Evolutionary conservation across 1,140 invertebrate species (phyloP), one percentile per base, ranked within the genome.

Genomic region (Adelges cooleyi): DNA sequence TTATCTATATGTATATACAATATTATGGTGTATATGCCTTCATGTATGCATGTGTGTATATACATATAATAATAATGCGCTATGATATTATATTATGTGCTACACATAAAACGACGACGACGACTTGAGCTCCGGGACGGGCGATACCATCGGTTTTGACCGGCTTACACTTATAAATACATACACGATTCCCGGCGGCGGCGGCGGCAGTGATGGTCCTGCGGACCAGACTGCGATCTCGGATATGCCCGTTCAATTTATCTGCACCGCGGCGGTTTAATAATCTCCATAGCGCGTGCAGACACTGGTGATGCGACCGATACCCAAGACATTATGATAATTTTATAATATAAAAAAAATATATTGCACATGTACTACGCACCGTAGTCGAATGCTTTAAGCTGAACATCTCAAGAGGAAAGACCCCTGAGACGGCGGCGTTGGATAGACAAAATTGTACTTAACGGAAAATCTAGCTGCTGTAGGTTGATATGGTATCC

Each of bases 141-240:
- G 42, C 44, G 56, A 62, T 62, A 62, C 56, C 38, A 62, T 62
- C 56, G 56, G 27, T 42, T 23, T 18, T 20, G 18, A 48, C 46
- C 3, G 23, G 17, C 20, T 17, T 8, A 25, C 27, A 42, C 44
- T 46, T 42, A 62, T 42, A 42, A 62, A 46, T 62, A 25, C 27
- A 42, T 59, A 62, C 56, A 62, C 56, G 56, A 62, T 62, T 62
- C 56, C 20, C 56, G 54, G 25, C 54, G 56, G 17, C 48, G 48
- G 13, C 49, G 25, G 13, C 52, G 51, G 17, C 29, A 18, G 40
- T 40, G 54, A 27, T 17, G 44, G 54, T 42, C 22, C 33, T 33
- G 23, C 29, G 18, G 36, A 15, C 11, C 29, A 5, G 29, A 42
- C 33, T 36, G 36, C 29, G 29, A 33, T 33, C 29, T 17, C 40